Percentiles rank a stretch among this genome's conserved stretches.
Evolutionary conservation across 2,113 vertebrate genomes (phyloP).

Genomic region (Damaliscus lunatus): DNA sequence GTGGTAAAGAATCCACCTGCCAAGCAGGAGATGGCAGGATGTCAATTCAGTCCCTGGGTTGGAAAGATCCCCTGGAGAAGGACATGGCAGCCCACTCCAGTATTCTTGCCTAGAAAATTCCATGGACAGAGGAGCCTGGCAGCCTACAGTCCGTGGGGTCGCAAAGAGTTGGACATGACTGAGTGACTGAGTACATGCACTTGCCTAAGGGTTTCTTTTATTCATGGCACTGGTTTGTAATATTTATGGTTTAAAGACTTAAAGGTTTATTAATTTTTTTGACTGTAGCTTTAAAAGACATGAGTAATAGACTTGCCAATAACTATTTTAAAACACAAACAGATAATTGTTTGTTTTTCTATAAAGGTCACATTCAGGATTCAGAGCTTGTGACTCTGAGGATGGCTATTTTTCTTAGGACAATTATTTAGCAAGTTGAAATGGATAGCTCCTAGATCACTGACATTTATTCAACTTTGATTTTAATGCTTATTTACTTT

Average conservation of each 20-base stretch:
- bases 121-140: not conserved
- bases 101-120: not conserved
- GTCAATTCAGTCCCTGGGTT: not conserved
- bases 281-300: not conserved
- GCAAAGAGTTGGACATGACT: not conserved
- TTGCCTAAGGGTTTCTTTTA: not conserved
- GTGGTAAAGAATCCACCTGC: not conserved
- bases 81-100: not conserved
- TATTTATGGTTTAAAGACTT: not conserved
- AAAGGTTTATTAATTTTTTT: not conserved
- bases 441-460: not conserved
- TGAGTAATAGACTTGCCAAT: not conserved
- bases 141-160: not conserved
- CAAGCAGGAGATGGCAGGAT: not conserved
- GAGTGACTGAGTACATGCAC: not conserved
- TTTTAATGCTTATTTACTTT: not conserved
- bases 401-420: not conserved
- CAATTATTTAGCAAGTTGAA: not conserved
- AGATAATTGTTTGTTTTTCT: conserved; percentile 14
- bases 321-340: conserved; percentile 32
- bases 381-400: not conserved
- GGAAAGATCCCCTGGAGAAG: not conserved
- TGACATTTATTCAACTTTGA: not conserved
- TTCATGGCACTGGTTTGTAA: not conserved
- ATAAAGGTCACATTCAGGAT: conserved; percentile 8